These are phyloP conservation scores for Macrostomum lignano DNA, from an alignment of 1,140 invertebrate genomes.

Conservation along the genomic window DNA sequence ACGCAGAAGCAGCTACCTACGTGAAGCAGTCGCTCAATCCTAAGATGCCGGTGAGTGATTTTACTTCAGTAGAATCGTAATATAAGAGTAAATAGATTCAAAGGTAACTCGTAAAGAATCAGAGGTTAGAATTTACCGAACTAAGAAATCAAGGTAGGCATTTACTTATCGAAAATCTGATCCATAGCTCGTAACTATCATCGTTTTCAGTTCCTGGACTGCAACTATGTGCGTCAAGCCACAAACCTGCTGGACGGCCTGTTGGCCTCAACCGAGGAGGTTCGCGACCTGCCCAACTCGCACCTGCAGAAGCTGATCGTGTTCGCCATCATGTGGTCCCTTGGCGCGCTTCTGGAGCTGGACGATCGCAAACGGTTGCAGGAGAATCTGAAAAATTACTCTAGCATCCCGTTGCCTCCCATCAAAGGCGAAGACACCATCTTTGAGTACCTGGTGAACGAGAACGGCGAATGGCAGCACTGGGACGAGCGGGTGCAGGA, in stretches of 20 bases:
- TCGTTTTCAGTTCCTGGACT: conserved; percentile 22
- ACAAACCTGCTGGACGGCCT: conserved; percentile 48
- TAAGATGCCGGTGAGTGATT: conserved; percentile 42
- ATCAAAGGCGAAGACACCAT: conserved; percentile 29
- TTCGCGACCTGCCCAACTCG: conserved; percentile 15
- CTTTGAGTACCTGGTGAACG: conserved; percentile 60
- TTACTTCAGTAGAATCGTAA: conserved; percentile 5
- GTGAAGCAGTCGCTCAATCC: conserved; percentile 47
- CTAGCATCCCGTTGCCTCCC: conserved; percentile 15
- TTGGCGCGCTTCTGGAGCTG: conserved; percentile 58
- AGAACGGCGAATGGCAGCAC: conserved; percentile 57
- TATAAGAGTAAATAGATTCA: too few species aligned
- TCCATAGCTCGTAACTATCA: too few species aligned
- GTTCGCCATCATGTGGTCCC: conserved; percentile 59
- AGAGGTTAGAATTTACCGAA: too few species aligned
- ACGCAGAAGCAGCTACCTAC: conserved; percentile 48
- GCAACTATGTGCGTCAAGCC: conserved; percentile 25
- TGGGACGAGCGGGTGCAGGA: conserved; percentile 40
- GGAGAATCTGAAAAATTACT: conserved; percentile 13
- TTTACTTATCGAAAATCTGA: too few species aligned
- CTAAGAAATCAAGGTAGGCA: too few species aligned
- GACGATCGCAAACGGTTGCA: conserved; percentile 37
- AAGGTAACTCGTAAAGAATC: too few species aligned
- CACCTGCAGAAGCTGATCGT: conserved; percentile 22
- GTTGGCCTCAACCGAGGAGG: conserved; percentile 34